Base-by-base conservation (phyloP, 1,140 invertebrate genomes). In the Papilio polyxenes region DNA sequence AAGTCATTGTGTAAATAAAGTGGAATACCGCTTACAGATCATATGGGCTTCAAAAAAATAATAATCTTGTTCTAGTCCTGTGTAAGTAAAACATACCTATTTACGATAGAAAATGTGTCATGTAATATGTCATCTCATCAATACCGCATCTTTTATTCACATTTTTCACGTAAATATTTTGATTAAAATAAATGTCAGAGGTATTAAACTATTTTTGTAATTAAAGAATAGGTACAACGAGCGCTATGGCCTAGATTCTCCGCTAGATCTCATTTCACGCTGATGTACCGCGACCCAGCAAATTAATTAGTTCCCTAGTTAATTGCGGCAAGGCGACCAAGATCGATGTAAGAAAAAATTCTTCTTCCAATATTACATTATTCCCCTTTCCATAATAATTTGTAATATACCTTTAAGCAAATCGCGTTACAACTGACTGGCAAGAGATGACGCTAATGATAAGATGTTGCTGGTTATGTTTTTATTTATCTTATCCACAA, bases 181-280 rank as follows among this genome's bases (percentile, higher is more conserved):
- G 20, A 53, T 49, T 77, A 77, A 77, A 77, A 53, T 23, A 9
- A 51, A 77, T 77, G 49, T 77, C 75, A 77, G 48, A 53, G 49
- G 44, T 77, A 77, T 77, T 77, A 49, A 77, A 77, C 75, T 77
- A 77, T 77, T 77, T 53, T 77, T 53, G 75, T 77, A 77, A 77
- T 77, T 77, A 77, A 77, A 77, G 53, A 31, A 53, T 77, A 77
- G 49, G 75, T 77, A 56, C n/a, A 23, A 48, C 44, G 48, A 77
- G 49, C 48, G 75, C 75, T 77, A 77, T 77, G 75, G 75, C 75
- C 75, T 77, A 77, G 75, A 77, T 77, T 77, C 75, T 77, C 20
- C 20, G 75, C 9, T 77, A 77, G 75, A 77, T 77, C 75, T 77
- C 75, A 77, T 77, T 77, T 77, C 75, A 77, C 75, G 75, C 49